Conservation (phyloP, 2,797 vertebrate species). For the Liasis olivaceus region DNA sequence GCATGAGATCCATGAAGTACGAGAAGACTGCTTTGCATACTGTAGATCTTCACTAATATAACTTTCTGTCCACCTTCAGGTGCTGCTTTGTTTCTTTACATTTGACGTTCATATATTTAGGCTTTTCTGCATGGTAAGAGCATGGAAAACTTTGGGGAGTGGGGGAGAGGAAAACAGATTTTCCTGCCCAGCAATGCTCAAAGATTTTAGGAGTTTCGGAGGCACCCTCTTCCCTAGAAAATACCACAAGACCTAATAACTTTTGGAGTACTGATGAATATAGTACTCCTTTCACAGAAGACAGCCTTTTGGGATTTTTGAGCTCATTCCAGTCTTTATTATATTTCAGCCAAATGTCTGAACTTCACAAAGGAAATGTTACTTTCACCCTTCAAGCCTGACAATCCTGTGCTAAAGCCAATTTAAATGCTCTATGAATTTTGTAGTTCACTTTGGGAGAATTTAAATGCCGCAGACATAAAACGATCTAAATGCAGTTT, state of each 20-base stretch:
- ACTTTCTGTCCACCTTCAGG: neutral
- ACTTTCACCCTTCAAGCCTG: slow-evolving; percentile 34
- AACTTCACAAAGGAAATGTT: slow-evolving; percentile 15
- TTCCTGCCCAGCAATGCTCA: neutral
- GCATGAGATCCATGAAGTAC: neutral
- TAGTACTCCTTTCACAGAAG: neutral
- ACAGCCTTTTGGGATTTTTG: neutral
- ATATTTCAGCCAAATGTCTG: neutral
- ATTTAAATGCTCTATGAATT: slow-evolving; percentile 29
- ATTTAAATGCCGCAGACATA: slow-evolving; percentile 5
- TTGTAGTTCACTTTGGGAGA: slow-evolving; percentile 34
- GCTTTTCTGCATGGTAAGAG: neutral
- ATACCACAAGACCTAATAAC: neutral
- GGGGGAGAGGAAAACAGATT: neutral
- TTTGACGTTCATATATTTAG: neutral
- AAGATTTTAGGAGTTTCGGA: neutral
- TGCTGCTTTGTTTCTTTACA: neutral
- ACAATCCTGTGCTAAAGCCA: neutral
- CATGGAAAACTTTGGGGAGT: neutral
- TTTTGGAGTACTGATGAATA: neutral
- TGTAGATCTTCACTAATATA: neutral
- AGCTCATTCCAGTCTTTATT: slow-evolving; percentile 14
- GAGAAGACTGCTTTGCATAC: neutral
- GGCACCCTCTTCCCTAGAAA: neutral
- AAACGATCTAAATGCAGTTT: neutral